Base-by-base conservation (phyloP, 2,888 invertebrate species). In the Idaea biselata region DNA sequence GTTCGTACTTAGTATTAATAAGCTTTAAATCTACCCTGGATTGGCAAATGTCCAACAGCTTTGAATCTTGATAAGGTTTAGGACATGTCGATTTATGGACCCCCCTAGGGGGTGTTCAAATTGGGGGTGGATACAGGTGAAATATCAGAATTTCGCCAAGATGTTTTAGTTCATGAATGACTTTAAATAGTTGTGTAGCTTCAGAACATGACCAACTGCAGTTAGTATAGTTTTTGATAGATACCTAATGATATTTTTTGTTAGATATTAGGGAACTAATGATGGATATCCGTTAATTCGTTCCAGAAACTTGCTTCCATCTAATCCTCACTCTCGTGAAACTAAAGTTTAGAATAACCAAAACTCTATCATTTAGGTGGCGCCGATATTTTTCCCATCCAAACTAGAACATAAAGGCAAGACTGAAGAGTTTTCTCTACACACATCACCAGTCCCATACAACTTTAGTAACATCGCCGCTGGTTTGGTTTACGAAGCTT, bases 401-500 rank as follows among this genome's bases (percentile, higher is more conserved):
- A 44, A 44, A 44, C 44, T 44, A 44, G 14, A 8, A 11, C 91
- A 94, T 33, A 93, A 94, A 0, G 94, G 94, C 0, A 87, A 82
- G 59, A 87, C 86, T 63, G 91, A 89, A 70, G 90, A 93, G 58
- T 94, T 94, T 80, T 83, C 93, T 1, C 79, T 96, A 5, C 96
- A 97, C 5, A 77, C 90, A 59, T 93, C 93, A 0, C 84, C 89
- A 54, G 60, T 91, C 3, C 79, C 86, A 14, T 94, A 93, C 70
- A 95, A 95, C 77, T 96, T 94, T 72, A 70, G 61, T 0, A 96
- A 97, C 76, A 8, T 44, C 14, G 96, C 96, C 62, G 94, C 94
- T 31, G 97, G 96, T 1, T 85, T 97, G 63, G 91, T 94, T 18
- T 97, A 95, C 78, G 95, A 97, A 87, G 96, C 97, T 1, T 89